Conservation (phyloP, 2,113 vertebrate species). For the Gracilinanus agilis region DNA sequence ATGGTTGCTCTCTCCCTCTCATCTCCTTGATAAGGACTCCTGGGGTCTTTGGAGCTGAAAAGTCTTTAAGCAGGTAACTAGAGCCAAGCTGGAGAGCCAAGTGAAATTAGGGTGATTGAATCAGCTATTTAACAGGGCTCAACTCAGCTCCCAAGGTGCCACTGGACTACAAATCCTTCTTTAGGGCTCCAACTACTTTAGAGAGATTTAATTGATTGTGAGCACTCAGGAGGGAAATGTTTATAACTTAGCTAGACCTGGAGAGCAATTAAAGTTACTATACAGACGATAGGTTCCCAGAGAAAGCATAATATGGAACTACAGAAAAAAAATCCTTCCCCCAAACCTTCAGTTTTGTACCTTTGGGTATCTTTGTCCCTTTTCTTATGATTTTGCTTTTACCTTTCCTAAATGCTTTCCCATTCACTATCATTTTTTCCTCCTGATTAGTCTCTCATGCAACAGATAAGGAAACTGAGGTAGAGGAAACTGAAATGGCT, state of each 20-base stretch:
- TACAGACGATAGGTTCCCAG: not conserved
- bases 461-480: not conserved
- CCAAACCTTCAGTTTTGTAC: not conserved
- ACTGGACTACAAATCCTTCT: not conserved
- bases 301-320: not conserved
- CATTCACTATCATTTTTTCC: not conserved
- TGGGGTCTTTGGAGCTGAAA: not conserved
- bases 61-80: not conserved
- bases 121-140: not conserved
- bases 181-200: not conserved
- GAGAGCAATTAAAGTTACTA: not conserved
- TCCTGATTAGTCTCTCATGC: not conserved
- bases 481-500: not conserved
- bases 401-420: not conserved
- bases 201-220: not conserved
- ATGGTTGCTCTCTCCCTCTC: not conserved
- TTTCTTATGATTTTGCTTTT: not conserved
- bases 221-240: not conserved
- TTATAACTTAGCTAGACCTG: not conserved
- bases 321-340: not conserved
- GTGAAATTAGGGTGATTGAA: not conserved
- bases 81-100: not conserved
- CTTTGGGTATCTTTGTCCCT: not conserved
- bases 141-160: not conserved
- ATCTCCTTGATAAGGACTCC: not conserved